Conservation (phyloP, 2,888 invertebrate genomes). For the Ganaspis brasiliensis region DNA sequence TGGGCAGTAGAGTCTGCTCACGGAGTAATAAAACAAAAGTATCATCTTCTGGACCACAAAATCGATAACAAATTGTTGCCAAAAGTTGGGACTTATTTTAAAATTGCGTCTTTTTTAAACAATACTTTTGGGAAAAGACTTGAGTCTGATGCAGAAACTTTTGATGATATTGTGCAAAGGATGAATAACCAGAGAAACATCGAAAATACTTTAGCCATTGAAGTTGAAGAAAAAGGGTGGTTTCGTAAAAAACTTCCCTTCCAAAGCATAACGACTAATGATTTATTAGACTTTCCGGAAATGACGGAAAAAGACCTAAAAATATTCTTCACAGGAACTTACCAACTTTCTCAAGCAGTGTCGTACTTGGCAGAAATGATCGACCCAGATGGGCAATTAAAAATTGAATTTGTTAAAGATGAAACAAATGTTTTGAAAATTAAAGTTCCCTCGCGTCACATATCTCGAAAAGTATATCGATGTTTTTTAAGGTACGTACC, state of each 20-base stretch:
- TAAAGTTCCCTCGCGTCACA: no score
- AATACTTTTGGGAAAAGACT: slow-evolving; percentile 47
- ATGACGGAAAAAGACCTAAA: no score
- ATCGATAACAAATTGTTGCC: slow-evolving; percentile 57
- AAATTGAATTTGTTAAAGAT: no score
- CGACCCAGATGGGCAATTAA: slow-evolving; percentile 42
- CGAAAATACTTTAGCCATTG: slow-evolving; percentile 54
- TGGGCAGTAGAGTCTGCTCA: not conserved
- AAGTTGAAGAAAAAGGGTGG: slow-evolving; percentile 55
- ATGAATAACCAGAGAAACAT: slow-evolving; percentile 51
- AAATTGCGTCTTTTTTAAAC: slow-evolving; percentile 48
- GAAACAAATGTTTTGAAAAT: no score
- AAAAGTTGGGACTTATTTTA: slow-evolving; percentile 41
- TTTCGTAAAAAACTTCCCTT: slow-evolving; percentile 45
- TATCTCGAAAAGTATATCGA: no score
- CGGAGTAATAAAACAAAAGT: not conserved
- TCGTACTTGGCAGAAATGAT: not conserved
- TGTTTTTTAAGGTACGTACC: no score
- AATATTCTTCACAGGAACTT: not conserved
- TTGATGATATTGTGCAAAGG: slow-evolving; percentile 50
- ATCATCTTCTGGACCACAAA: slow-evolving; percentile 50
- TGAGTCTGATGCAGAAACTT: slow-evolving; percentile 47
- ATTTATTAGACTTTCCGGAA: no score
- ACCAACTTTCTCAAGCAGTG: not conserved
- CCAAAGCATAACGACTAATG: not conserved